A percentile compares a stretch with the other conserved stretches of the same genome.
These are phyloP conservation scores for Oplegnathus fasciatus DNA, from an alignment of 2,113 vertebrate species.

Conservation along the genomic window DNA sequence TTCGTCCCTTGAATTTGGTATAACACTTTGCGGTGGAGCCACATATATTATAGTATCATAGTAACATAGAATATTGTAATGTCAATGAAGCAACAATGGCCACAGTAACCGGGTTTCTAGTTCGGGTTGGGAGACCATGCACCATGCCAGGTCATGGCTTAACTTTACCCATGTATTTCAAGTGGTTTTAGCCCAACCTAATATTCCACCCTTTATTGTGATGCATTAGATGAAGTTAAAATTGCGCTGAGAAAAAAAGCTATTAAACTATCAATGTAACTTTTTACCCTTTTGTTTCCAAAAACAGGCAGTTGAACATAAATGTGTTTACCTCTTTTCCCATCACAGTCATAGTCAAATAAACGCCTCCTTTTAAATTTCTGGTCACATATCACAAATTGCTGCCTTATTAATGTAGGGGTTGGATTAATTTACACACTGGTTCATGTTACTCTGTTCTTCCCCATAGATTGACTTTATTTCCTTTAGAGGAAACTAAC, in stretches of 20 bases:
- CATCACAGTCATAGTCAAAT: neutral
- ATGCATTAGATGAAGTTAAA: neutral
- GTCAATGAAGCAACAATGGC: neutral
- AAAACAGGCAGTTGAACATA: neutral
- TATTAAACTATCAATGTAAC: neutral
- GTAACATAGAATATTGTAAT: neutral
- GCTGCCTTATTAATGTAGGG: neutral
- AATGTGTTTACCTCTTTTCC: neutral
- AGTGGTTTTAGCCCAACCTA: neutral
- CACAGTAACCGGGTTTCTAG: no score
- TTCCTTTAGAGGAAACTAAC: constrained; percentile 11
- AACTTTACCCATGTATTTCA: neutral
- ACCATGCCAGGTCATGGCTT: neutral
- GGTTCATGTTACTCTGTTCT: neutral
- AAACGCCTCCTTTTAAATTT: neutral
- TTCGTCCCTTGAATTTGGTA: no score
- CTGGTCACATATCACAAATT: neutral
- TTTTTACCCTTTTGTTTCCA: neutral
- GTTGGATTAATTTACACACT: neutral
- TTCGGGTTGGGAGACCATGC: no score
- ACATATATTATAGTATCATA: neutral
- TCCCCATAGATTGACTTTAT: neutral
- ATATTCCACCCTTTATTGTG: neutral
- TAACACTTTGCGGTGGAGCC: neutral
- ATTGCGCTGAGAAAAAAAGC: neutral